A percentile compares a stretch with the other conserved stretches of the same genome.
phyloP scores from a whole-genome alignment of 2,113 vertebrate genomes.

The Nanorana parkeri region DNA sequence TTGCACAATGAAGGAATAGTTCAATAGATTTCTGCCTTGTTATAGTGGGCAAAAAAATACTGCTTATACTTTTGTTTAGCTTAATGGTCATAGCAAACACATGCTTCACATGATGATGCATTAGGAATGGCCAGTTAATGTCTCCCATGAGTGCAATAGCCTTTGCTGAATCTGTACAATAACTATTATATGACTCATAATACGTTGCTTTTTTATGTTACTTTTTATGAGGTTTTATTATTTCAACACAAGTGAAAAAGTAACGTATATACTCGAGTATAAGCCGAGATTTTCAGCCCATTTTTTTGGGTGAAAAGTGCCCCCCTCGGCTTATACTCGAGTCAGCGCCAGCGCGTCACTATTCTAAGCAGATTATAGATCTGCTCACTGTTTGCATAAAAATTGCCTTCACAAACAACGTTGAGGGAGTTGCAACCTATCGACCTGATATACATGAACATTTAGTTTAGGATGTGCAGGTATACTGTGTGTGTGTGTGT shows the following conservation, averaged over 20 bases:
- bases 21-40: conserved; percentile 1
- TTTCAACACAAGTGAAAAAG: conserved; percentile 17
- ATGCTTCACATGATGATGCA: conserved; percentile 34
- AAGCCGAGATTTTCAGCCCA: no score
- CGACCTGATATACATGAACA: no score
- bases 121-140: conserved; percentile 38
- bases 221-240: conserved; percentile 43
- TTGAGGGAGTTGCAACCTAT: no score
- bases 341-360: no score
- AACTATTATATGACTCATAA: conserved; percentile 45
- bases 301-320: no score
- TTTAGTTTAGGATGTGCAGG: no score
- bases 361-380: conserved; percentile 37
- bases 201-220: conserved; percentile 37
- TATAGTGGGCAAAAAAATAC: conserved; percentile 4
- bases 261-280: no score
- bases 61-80: conserved; percentile 24
- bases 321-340: no score
- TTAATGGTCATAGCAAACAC: conserved; percentile 32
- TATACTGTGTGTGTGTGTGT: no score
- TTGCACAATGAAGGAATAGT: background rate
- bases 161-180: conserved; percentile 33
- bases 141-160: conserved; percentile 16
- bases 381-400: background rate
- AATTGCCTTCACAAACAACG: no score